Evolutionary conservation across 1,140 invertebrate species (phyloP), one percentile per base, ranked within the genome.

Genomic region (Lucilia cuprina): DNA sequence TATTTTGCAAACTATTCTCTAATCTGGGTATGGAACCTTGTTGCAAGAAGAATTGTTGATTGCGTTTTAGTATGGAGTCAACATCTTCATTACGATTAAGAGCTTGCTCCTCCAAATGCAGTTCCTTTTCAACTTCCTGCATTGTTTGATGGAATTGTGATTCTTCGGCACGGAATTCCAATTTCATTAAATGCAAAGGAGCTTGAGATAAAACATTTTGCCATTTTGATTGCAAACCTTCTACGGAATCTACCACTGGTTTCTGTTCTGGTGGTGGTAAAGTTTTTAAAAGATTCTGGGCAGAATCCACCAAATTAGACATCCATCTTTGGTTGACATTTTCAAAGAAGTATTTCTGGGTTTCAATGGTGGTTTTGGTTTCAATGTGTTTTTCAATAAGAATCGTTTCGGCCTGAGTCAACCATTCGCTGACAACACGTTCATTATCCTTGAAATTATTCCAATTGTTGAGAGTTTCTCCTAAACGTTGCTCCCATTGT

Each of bases 111-210:
- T 98, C 96, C 55, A 95, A 93, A 84, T 94, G 95, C n/a, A 98
- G 93, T 90, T 98, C 96, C 88, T 96, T 96, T 89, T 99, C 97
- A 83, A 98, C 96, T 86, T 97, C 96, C 87, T 97, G 96, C 47
- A 98, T 92, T 85, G 96, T 96, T 83, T 97, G 95, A 82, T 94
- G 93, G 91, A 98, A 98, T 2, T 95, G 94, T 17, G 95, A 94
- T 91, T 98, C 96, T 84, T 98, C 96, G 7, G 98, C 90, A 17
- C 95, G 92, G 91, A 98, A 98, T 91, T 99, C 97, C n/a, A 98
- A 92, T 86, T 95, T 94, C 92, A 97, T 95, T 34, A 98, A 92
- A 92, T 98, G 97, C 30, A 96, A 91, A 0, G 97, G 97, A 0
- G 96, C 96, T 85, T 95, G 94, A 14, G 93, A 93, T 13, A 96